Percentiles rank a stretch among this genome's conserved stretches.
Conservation (phyloP, 2,888 invertebrate genomes). For the Watsonalla binaria region DNA sequence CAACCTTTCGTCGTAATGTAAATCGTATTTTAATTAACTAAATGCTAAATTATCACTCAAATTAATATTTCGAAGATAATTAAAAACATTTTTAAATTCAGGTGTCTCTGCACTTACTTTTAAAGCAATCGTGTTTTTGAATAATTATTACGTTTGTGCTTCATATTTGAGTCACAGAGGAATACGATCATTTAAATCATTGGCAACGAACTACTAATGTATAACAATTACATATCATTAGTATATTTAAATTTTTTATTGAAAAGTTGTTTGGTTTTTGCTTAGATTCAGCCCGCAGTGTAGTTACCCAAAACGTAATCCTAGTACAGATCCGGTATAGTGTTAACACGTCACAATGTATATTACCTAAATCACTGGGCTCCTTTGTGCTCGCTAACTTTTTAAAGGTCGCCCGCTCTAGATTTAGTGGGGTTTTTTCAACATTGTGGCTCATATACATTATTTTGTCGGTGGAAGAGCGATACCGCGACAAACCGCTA, state of each 20-base stretch:
- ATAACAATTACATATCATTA: no score
- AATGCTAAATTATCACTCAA: not conserved
- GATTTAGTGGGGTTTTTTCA: slow-evolving; percentile 33
- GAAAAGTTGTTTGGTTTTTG: no score
- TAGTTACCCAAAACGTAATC: not conserved
- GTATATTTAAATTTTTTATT: no score
- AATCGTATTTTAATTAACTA: not conserved
- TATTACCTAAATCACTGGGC: slow-evolving; percentile 8
- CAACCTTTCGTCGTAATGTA: not conserved
- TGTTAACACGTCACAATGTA: not conserved
- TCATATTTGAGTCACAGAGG: no score
- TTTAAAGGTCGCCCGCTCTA: slow-evolving; percentile 12
- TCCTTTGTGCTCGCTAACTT: slow-evolving; percentile 21
- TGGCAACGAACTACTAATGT: no score
- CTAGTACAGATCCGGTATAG: not conserved
- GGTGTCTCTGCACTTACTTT: no score
- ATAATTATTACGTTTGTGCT: no score
- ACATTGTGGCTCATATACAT: slow-evolving; percentile 50
- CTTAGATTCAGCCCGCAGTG: not conserved
- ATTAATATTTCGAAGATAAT: no score
- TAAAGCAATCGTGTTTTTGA: no score
- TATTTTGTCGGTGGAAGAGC: slow-evolving; percentile 64
- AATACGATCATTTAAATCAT: no score
- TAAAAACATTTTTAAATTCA: no score
- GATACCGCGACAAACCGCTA: slow-evolving; percentile 72